Percentiles rank a stretch among this genome's conserved stretches.
phyloP scores from a whole-genome alignment of 92 coral and sea anemone species.

The Palythoa grandiflora region DNA sequence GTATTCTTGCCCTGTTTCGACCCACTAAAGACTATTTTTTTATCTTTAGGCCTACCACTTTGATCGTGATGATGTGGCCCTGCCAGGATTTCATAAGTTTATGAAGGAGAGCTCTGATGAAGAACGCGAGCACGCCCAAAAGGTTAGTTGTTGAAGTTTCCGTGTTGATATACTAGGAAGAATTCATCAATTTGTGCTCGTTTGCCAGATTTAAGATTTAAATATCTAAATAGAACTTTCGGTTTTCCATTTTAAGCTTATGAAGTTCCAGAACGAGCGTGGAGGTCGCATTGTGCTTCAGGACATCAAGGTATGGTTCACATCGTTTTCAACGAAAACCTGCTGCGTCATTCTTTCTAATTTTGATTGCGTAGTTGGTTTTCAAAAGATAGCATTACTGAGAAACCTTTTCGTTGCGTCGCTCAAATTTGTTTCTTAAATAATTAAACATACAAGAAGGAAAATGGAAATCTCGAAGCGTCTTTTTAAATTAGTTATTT shows the following conservation, averaged over 20 bases:
- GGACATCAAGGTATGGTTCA: conserved; percentile 79
- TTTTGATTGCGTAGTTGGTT: not conserved
- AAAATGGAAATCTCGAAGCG: too few relatives aligned
- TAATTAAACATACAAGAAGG: too few relatives aligned
- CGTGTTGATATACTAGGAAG: not conserved
- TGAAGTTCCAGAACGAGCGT: conserved; percentile 96
- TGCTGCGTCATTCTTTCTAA: not conserved
- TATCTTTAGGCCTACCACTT: conserved; percentile 80
- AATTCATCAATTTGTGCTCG: not conserved
- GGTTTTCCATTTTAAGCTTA: conserved; percentile 58
- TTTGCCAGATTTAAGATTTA: not conserved
- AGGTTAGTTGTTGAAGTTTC: conserved; percentile 51
- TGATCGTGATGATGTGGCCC: conserved; percentile 98
- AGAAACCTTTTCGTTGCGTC: too few relatives aligned
- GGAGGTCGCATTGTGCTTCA: conserved; percentile 97
- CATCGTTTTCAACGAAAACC: not conserved
- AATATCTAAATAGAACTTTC: not conserved
- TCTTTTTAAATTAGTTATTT: too few relatives aligned
- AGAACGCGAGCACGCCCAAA: conserved; percentile 95
- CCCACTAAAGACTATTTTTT: not conserved
- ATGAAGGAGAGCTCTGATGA: conserved; percentile 90
- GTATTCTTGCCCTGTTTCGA: not conserved
- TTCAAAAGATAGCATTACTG: too few relatives aligned
- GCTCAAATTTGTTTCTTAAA: too few relatives aligned
- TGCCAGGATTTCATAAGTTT: conserved; percentile 92